Base-by-base conservation (phyloP, 2,113 vertebrate species). In the Miniopterus natalensis region DNA sequence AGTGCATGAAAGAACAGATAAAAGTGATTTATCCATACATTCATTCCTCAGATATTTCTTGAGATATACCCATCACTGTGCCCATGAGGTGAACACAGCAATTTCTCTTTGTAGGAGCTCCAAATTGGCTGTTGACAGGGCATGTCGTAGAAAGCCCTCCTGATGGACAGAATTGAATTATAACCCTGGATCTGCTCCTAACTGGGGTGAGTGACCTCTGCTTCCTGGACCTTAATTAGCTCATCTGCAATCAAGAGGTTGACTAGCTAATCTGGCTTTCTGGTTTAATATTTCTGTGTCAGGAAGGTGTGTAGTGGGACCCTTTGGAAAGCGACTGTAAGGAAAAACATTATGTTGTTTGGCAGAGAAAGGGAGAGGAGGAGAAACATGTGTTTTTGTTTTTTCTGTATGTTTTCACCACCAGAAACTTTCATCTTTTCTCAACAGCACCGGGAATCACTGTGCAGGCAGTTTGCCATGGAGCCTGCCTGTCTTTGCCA, bases 401-500 rank as follows among this genome's bases (percentile, higher is more conserved):
- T n/a, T 77, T 36, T 55, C 11, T 75, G 61, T 81, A 25, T 68
- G 68, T 84, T 91, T 61, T 42, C 51, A 85, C 13, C 73, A n/a
- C 11, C 47, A 53, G 74, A 80, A 36, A 45, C n/a, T 23, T 55
- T 18, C 49, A 5, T 68, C 25, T 70, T 74, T 90, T 45, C 86
- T 93, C 66, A 84, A 79, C n/a, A 42, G 40, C 23, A 14, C 5
- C 0, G 15, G 25, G 31, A 90, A 65, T 49, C 77, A 14, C 15
- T 0, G 1, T 13, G 36, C 4, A 2, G 49, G 45, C 40, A 0
- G 7, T 63, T 55, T 13, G 9, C 42, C 40, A 31, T 11, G 31
- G 45, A 83, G 70, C 29, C 70, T 59, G 45, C 47, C 47, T 79
- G 14, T 20, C 57, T 94, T 47, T 65, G 77, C 53, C 27, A 15